Evolutionary conservation across 2,888 invertebrate genomes (phyloP).

Genomic region (Cataglyphis cursor): DNA sequence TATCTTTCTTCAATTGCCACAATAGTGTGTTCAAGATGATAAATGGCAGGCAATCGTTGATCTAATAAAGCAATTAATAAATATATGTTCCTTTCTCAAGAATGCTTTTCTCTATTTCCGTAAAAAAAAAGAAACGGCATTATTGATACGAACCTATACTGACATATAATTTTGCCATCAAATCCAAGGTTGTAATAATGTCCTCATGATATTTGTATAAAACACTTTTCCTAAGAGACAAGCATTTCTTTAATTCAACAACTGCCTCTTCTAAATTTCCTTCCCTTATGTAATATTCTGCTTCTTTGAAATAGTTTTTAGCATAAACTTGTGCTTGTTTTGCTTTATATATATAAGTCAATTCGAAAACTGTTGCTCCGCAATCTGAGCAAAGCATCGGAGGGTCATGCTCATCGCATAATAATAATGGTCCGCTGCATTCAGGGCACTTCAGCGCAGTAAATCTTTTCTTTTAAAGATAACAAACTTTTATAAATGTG

Average conservation of each 20-base stretch:
- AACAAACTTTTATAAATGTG: neutral
- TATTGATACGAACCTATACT: constrained; percentile 85
- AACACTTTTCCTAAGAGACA: constrained; percentile 86
- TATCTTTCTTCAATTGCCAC: constrained; percentile 89
- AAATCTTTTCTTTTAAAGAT: constrained; percentile 76
- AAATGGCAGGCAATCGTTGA: constrained; percentile 84
- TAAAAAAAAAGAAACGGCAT: neutral
- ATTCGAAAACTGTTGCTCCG: constrained; percentile 67
- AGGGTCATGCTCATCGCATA: constrained; percentile 73
- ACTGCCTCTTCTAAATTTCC: constrained; percentile 85
- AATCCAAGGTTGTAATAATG: constrained; percentile 86
- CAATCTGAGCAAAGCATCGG: constrained; percentile 82
- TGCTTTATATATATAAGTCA: constrained; percentile 79
- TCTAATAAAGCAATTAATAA: constrained; percentile 78
- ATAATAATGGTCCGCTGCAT: constrained; percentile 83
- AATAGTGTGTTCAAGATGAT: constrained; percentile 88
- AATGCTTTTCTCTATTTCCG: neutral
- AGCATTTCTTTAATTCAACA: constrained; percentile 86
- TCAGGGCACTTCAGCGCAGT: constrained; percentile 85
- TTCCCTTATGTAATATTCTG: constrained; percentile 69
- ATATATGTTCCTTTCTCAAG: neutral
- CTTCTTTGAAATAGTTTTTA: constrained; percentile 73
- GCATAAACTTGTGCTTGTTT: constrained; percentile 80
- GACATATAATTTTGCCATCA: constrained; percentile 88
- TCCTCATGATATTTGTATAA: constrained; percentile 88